Conservation (phyloP, 2,113 vertebrate species). For the Haplochromis burtoni region DNA sequence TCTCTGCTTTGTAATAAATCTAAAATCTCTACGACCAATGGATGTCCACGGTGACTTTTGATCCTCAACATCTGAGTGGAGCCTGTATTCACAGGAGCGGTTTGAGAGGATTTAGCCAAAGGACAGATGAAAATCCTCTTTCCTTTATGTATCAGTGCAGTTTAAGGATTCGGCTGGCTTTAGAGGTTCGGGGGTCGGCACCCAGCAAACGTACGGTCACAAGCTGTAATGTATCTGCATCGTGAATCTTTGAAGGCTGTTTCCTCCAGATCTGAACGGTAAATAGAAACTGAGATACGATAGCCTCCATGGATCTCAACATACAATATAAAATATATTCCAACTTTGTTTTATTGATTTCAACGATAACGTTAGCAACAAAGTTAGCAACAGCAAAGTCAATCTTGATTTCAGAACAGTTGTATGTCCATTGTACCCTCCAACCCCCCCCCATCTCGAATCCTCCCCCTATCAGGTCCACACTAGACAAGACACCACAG, state of each 20-base stretch:
- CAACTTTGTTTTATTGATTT: neutral
- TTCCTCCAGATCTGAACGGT: neutral
- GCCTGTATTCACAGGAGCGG: neutral
- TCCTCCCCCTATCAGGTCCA: neutral
- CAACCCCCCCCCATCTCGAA: neutral
- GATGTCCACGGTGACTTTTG: neutral
- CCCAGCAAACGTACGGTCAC: neutral
- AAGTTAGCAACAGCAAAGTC: neutral
- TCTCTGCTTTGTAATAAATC: neutral
- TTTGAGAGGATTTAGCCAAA: neutral
- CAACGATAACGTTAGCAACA: neutral
- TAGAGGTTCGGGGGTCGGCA: neutral
- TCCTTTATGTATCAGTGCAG: neutral
- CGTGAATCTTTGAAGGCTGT: neutral
- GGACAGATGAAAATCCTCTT: slow-evolving; percentile 18
- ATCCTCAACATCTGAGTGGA: neutral
- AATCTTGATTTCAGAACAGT: neutral
- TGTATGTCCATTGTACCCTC: neutral
- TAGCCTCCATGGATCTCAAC: neutral
- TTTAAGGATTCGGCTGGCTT: neutral
- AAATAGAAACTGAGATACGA: neutral
- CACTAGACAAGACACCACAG: fast-evolving
- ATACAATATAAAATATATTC: neutral
- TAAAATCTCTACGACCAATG: neutral
- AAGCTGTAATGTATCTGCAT: neutral